Percentiles rank a stretch among this genome's conserved stretches.
These are phyloP conservation scores for Cardiocondyla obscurior DNA, from an alignment of 1,140 invertebrate species.

Conservation along the genomic window DNA sequence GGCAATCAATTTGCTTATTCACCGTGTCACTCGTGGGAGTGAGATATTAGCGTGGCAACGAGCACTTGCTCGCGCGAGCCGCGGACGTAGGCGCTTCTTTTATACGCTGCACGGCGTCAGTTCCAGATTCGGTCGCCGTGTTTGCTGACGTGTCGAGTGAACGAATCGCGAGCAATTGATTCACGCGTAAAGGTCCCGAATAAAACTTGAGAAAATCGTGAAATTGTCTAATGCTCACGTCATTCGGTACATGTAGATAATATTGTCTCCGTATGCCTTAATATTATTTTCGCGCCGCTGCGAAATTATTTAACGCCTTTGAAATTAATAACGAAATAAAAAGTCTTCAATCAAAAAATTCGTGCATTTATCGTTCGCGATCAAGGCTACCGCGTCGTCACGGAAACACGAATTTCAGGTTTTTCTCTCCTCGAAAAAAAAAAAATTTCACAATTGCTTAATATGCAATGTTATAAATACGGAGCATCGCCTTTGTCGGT, in stretches of 20 bases:
- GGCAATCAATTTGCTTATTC: slow-evolving; percentile 68
- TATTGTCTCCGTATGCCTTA: not conserved
- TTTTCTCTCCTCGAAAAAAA: too few species aligned
- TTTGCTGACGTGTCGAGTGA: slow-evolving; percentile 4
- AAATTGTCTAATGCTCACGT: not conserved
- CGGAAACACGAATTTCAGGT: slow-evolving; percentile 67
- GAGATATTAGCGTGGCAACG: slow-evolving; percentile 59
- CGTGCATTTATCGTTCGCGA: slow-evolving; percentile 15
- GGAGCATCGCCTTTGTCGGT: slow-evolving; percentile 55
- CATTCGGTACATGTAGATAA: not conserved
- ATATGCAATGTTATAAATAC: slow-evolving; percentile 70
- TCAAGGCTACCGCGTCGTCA: not conserved
- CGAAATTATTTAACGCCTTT: not conserved
- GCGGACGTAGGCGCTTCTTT: slow-evolving; percentile 67
- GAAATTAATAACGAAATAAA: not conserved
- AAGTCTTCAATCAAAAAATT: not conserved
- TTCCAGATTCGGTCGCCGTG: not conserved
- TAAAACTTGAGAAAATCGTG: not conserved
- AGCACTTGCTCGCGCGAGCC: not conserved
- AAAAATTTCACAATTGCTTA: slow-evolving; percentile 61
- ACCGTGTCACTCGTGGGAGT: slow-evolving; percentile 68
- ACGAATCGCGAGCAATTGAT: slow-evolving; percentile 24
- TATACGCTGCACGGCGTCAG: slow-evolving; percentile 30
- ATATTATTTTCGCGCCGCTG: not conserved
- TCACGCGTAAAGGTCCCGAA: not conserved